Evolutionary conservation across 2,113 vertebrate genomes (phyloP).

Genomic region (Upupa epops): DNA sequence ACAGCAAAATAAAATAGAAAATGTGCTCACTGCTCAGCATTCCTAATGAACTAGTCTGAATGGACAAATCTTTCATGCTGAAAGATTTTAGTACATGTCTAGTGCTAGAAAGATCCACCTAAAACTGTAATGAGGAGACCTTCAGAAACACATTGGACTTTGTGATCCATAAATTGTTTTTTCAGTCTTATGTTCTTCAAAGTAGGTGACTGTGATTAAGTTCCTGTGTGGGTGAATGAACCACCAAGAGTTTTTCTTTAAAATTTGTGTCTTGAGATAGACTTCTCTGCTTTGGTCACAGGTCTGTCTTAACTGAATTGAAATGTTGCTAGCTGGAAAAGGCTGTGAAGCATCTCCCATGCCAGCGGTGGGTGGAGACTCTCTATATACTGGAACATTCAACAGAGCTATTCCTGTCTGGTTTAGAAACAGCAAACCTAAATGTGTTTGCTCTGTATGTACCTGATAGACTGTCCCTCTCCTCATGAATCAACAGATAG

Average conservation of each 20-base stretch:
- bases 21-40: not conserved
- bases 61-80: not conserved
- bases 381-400: not conserved
- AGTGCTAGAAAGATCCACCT: not conserved
- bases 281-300: not conserved
- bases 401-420: not conserved
- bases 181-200: not conserved
- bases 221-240: not conserved
- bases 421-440: not conserved
- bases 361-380: not conserved
- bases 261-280: not conserved
- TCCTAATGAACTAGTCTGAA: slow-evolving; percentile 6
- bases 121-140: not conserved
- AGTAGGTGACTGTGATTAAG: not conserved
- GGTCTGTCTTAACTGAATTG: not conserved
- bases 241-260: not conserved
- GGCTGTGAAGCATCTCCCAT: not conserved
- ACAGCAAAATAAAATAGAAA: not conserved
- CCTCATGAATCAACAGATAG: not conserved
- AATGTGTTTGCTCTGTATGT: not conserved
- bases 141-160: not conserved
- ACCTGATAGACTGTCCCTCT: not conserved
- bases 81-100: not conserved
- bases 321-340: not conserved
- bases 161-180: not conserved